phyloP scores from a whole-genome alignment of 2,797 vertebrate genomes.

The Ctenopoma multispine region DNA sequence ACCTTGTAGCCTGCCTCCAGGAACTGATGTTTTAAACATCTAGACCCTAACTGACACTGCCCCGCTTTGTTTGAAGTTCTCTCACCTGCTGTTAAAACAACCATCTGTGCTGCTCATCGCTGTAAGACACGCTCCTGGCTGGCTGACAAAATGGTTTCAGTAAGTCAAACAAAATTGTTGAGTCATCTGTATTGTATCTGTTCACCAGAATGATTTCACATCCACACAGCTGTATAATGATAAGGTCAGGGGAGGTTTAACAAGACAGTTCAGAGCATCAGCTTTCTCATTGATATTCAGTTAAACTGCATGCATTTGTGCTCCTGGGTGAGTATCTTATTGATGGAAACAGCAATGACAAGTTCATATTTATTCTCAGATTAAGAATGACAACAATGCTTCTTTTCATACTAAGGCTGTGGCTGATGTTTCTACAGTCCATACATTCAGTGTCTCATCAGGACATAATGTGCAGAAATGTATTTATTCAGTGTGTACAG shows the following conservation, averaged over 20 bases:
- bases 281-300: not conserved
- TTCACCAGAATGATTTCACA: slow-evolving; percentile 14
- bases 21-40: slow-evolving; percentile 74
- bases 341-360: not conserved
- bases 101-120: slow-evolving; percentile 71
- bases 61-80: slow-evolving; percentile 62
- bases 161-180: slow-evolving; percentile 33
- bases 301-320: not conserved
- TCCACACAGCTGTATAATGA: not conserved
- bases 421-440: too few relatives aligned
- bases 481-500: not conserved
- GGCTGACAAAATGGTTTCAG: slow-evolving; percentile 55
- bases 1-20: slow-evolving; percentile 60
- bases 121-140: slow-evolving; percentile 55
- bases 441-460: too few relatives aligned
- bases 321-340: too few relatives aligned
- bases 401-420: not conserved
- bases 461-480: too few relatives aligned
- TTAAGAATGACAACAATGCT: not conserved
- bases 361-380: not conserved
- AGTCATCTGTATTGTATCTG: slow-evolving; percentile 12
- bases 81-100: slow-evolving; percentile 76
- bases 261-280: not conserved
- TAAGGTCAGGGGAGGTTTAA: not conserved
- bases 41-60: slow-evolving; percentile 56